Conservation (phyloP, 64 coral and sea anemone species). For the Anthopleura sola region DNA sequence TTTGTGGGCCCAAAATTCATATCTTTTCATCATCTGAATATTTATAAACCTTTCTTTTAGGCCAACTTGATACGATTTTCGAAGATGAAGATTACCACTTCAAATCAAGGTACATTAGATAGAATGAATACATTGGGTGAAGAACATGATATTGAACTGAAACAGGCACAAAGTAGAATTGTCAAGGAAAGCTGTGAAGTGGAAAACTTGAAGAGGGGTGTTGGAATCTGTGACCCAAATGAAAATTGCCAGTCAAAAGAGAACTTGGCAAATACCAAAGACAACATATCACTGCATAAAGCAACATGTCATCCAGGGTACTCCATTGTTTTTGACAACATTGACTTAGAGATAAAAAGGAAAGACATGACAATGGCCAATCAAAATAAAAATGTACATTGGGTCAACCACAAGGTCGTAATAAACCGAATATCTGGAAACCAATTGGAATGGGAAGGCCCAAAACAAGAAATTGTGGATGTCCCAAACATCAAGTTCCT, state of each 20-base stretch:
- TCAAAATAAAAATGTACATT: slow-evolving; percentile 46
- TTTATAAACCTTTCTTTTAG: not conserved
- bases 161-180: not conserved
- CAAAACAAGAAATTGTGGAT: slow-evolving; percentile 32
- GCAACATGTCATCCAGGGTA: slow-evolving; percentile 23
- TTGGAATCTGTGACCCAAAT: not conserved
- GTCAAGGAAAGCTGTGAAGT: not conserved
- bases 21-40: not conserved
- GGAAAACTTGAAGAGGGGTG: not conserved
- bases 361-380: slow-evolving; percentile 52
- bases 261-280: not conserved
- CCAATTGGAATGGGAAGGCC: slow-evolving; percentile 16
- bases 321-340: slow-evolving; percentile 45
- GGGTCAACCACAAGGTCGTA: slow-evolving; percentile 55
- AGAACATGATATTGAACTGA: not conserved
- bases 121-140: slow-evolving; percentile 12
- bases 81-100: slow-evolving; percentile 9
- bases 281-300: not conserved
- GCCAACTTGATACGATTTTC: not conserved
- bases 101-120: slow-evolving; percentile 2
- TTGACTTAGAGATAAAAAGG: slow-evolving; percentile 30
- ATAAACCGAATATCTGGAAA: slow-evolving; percentile 46
- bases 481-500: slow-evolving; percentile 35
- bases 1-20: too few species aligned
- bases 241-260: not conserved